These are phyloP conservation scores for Cyanoliseus patagonus DNA, from an alignment of 2,113 vertebrate species.

Conservation along the genomic window DNA sequence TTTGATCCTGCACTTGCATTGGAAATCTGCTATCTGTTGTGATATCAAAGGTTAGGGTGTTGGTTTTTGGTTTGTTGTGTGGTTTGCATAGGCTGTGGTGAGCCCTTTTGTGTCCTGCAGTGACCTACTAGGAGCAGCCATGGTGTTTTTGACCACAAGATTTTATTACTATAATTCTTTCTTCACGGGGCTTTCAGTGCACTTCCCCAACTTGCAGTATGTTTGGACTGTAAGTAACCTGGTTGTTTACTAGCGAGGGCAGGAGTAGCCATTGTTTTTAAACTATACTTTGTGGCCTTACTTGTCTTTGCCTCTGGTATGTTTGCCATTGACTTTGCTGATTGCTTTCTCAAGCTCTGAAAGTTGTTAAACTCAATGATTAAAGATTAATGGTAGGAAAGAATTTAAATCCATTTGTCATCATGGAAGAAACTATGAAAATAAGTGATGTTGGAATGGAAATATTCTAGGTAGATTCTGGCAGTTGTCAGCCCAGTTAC, in stretches of 20 bases:
- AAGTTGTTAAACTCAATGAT: background rate
- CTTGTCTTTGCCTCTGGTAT: background rate
- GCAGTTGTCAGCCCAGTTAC: background rate
- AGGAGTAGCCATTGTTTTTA: background rate
- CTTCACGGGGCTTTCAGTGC: background rate
- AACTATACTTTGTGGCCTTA: background rate
- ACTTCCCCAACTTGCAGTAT: background rate
- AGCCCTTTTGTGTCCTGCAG: background rate
- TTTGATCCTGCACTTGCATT: background rate
- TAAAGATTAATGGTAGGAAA: background rate
- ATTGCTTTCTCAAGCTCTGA: background rate
- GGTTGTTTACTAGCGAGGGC: background rate
- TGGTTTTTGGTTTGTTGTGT: background rate
- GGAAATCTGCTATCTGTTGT: background rate
- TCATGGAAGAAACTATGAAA: background rate
- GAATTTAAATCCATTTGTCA: background rate
- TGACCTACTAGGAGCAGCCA: background rate
- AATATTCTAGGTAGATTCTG: background rate
- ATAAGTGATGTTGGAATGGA: background rate
- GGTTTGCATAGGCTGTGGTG: background rate
- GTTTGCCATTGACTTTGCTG: background rate
- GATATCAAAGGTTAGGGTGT: background rate
- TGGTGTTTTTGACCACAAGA: background rate
- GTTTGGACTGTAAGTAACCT: background rate
- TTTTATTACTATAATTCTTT: slow-evolving; percentile 51